These are phyloP conservation scores for Zaprionus kolodkinae DNA, from an alignment of 1,140 invertebrate genomes.

Conservation along the genomic window DNA sequence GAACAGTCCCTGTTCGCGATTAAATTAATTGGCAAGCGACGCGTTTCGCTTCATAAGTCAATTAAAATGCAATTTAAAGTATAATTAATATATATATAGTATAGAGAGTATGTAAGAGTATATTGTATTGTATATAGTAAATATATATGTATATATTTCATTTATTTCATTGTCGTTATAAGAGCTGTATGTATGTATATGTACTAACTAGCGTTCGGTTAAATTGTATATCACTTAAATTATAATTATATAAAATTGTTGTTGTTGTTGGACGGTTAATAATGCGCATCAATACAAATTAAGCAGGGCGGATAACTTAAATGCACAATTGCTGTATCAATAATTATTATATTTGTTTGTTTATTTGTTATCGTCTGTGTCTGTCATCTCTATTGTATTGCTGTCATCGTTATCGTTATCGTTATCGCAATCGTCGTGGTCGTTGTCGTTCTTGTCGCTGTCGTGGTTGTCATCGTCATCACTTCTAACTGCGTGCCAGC, in stretches of 20 bases:
- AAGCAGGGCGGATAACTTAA: constrained; percentile 49
- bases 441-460: constrained; percentile 11
- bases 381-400: not conserved
- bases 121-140: constrained; percentile 39
- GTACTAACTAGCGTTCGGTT: constrained; percentile 73
- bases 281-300: constrained; percentile 70
- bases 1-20: not conserved
- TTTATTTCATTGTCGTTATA: constrained; percentile 45
- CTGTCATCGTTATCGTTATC: constrained; percentile 13
- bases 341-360: constrained; percentile 23
- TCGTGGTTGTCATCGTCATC: not conserved
- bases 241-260: constrained; percentile 68
- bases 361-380: constrained; percentile 5
- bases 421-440: not conserved
- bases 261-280: constrained; percentile 49
- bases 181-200: constrained; percentile 39
- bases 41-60: constrained; percentile 25
- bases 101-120: constrained; percentile 46
- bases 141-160: constrained; percentile 37
- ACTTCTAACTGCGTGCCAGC: constrained; percentile 84
- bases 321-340: constrained; percentile 53
- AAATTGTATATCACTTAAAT: constrained; percentile 75
- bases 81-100: constrained; percentile 55
- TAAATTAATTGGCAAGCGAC: constrained; percentile 35
- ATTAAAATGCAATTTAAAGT: constrained; percentile 64